Base-by-base conservation (phyloP, 2,888 invertebrate species). In the Tetheella fluctuosa region DNA sequence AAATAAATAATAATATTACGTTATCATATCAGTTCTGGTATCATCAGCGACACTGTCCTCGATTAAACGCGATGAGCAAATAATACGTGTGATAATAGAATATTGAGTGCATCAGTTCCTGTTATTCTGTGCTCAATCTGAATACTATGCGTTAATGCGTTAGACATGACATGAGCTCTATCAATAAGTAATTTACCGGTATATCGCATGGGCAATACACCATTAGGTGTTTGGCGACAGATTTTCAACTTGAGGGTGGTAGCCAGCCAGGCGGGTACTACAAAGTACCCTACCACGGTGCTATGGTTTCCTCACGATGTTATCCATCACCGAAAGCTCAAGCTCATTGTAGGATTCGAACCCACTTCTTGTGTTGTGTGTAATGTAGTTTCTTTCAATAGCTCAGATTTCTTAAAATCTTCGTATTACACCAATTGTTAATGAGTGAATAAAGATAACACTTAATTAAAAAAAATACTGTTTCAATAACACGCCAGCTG, bases 51-150 rank as follows among this genome's bases (percentile, higher is more conserved):
- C 65, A 59, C 28, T 63, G 66, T 59, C 64, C 65, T 69, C 68
- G 66, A 71, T 73, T 70, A 67, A 63, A 54, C 37, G 23, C 68
- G 59, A 61, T 59, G 53, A 39, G 57, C 42, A 48, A 67, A 61
- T 13, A 39, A 17, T 12, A 54, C 54, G 58, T 39, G 57, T 42
- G 57, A 62, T 64, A 58, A 57, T 53, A 17, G 15, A 25, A 34
- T 25, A 48, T 48, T 48, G 20, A 48, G 48, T 48, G 20, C 48
- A n/a, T 48, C 48, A 48, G 48, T 48, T 48, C 20, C 48, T 48
- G 42, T 42, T 42, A 48, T 48, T 7, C 48, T 48, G 20, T 48
- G 48, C 10, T 48, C n/a, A 39, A n/a, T 20, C 48, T 20, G 20
- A 10, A 48, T 48, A 7, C 8, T 20, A n/a, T 48, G 7, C 13